phyloP scores from a whole-genome alignment of 2,888 invertebrate genomes.

The Cephalotes varians region DNA sequence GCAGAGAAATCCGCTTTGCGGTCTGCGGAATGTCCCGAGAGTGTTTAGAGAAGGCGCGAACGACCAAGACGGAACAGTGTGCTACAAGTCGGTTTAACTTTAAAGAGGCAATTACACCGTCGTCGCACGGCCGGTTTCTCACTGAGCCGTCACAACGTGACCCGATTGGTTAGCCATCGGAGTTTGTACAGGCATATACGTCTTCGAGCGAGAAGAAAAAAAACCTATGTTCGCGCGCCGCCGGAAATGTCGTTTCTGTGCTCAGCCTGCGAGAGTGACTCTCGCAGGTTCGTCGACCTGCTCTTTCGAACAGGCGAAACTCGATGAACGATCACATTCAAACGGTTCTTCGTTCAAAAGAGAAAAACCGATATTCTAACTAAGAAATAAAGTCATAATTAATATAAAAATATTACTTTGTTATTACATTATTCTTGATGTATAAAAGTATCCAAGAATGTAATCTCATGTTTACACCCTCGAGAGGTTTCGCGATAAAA shows the following conservation, averaged over 20 bases:
- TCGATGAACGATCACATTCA: conserved; percentile 6
- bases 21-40: conserved; percentile 39
- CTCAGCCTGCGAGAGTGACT: conserved; percentile 55
- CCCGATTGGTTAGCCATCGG: conserved; percentile 55
- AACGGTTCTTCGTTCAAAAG: not conserved
- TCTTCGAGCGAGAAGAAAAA: conserved; percentile 39
- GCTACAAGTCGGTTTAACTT: conserved; percentile 26
- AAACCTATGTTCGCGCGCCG: conserved; percentile 47
- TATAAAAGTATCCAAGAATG: not conserved
- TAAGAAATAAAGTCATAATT: not conserved
- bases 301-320: conserved; percentile 24
- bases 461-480: not conserved
- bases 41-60: conserved; percentile 43
- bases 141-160: conserved; percentile 47
- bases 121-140: conserved; percentile 46
- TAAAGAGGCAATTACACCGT: conserved; percentile 59
- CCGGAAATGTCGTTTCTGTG: conserved; percentile 60
- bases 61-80: conserved; percentile 25
- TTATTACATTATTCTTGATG: not conserved
- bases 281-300: conserved; percentile 55
- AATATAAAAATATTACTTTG: not conserved
- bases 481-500: not conserved
- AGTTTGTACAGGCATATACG: conserved; percentile 55
- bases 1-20: conserved; percentile 36
- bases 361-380: not conserved